Percentiles rank a stretch among this genome's conserved stretches.
Evolutionary conservation across 1,140 invertebrate genomes (phyloP).

Genomic region (Chironomus tepperi): DNA sequence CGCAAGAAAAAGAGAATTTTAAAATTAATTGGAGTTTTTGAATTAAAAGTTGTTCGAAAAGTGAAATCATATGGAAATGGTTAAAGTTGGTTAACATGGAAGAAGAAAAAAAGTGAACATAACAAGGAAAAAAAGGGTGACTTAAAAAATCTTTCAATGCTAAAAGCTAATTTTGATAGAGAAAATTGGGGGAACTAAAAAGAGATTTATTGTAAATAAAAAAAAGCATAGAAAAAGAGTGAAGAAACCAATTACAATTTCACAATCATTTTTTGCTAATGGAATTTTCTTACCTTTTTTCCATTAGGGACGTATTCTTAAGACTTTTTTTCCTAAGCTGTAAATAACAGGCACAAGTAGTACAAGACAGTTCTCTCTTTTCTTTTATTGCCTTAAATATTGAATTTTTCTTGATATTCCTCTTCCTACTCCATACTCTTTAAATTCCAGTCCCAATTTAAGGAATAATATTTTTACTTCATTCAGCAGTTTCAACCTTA

Average conservation of each 20-base stretch:
- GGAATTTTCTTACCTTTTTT: not conserved
- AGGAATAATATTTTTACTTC: too few species aligned
- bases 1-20: not conserved
- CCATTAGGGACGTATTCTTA: not conserved
- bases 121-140: too few species aligned
- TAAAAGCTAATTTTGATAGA: not conserved
- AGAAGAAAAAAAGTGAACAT: too few species aligned
- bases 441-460: too few species aligned
- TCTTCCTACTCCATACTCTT: too few species aligned
- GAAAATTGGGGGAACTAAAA: not conserved
- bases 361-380: not conserved
- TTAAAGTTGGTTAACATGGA: too few species aligned
- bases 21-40: too few species aligned
- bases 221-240: not conserved
- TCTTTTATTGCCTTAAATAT: too few species aligned
- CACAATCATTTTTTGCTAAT: slow-evolving; percentile 9
- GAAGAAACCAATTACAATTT: slow-evolving; percentile 14
- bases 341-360: slow-evolving; percentile 12
- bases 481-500: not conserved
- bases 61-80: not conserved
- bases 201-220: slow-evolving; percentile 2
- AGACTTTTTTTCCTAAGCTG: not conserved
- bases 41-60: not conserved
- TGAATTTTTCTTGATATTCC: too few species aligned
- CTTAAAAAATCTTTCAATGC: too few species aligned